A percentile compares a stretch with the other conserved stretches of the same genome.
Evolutionary conservation across 2,113 vertebrate species (phyloP).

Genomic region (Eudyptes chrysolophus): DNA sequence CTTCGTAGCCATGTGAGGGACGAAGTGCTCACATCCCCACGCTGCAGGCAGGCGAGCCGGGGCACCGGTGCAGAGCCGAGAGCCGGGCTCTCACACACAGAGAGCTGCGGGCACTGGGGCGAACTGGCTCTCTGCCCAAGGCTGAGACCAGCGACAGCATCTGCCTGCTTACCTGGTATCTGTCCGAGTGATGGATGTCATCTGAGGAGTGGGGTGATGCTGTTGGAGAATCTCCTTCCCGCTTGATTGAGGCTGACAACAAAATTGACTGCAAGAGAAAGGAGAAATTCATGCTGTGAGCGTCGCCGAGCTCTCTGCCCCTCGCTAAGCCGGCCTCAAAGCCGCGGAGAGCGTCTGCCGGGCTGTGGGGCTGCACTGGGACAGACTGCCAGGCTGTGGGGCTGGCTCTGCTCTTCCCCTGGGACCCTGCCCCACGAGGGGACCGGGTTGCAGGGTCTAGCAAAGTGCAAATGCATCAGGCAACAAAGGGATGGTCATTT

Average conservation of each 20-base stretch:
- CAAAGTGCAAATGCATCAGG: not conserved
- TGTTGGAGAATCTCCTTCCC: constrained; percentile 97
- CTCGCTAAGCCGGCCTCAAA: not conserved
- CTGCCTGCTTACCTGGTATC: constrained; percentile 90
- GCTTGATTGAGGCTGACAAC: constrained; percentile 98
- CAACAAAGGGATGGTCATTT: not conserved
- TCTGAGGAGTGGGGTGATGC: constrained; percentile 97
- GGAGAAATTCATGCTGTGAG: constrained; percentile 39
- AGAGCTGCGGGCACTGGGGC: not conserved
- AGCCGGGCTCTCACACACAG: not conserved
- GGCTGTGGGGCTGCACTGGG: not conserved
- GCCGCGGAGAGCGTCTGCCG: rapidly evolving
- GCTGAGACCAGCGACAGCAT: not conserved
- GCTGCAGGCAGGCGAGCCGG: rapidly evolving
- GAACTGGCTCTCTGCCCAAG: not conserved
- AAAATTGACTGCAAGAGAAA: constrained; percentile 89
- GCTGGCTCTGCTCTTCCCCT: not conserved
- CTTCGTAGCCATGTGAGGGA: rapidly evolving
- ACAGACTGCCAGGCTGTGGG: not conserved
- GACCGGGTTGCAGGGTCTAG: not conserved
- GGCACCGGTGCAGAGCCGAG: not conserved
- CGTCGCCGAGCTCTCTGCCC: rapidly evolving
- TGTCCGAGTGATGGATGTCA: constrained; percentile 98
- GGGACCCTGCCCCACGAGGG: not conserved
- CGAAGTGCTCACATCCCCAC: not conserved